Evolutionary conservation across 2,888 invertebrate genomes (phyloP).

Genomic region (Andrena bicolor): DNA sequence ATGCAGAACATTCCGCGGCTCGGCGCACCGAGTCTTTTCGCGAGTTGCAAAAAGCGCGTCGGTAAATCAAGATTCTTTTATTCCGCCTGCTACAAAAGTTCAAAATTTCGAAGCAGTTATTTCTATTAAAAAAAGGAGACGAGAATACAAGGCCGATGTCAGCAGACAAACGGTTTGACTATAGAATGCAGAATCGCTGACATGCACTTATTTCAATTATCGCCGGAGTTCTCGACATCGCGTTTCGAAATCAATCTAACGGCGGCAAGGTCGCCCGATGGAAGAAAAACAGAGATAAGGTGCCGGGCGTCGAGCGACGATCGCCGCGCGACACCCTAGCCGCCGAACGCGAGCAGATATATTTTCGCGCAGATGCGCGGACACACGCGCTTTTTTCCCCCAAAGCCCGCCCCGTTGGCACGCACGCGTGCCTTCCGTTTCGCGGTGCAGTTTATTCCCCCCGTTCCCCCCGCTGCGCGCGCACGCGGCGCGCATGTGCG

Average conservation of each 20-base stretch:
- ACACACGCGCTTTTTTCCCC: slow-evolving; percentile 15
- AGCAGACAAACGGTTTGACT: background rate
- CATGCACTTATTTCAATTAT: slow-evolving; percentile 29
- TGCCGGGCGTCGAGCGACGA: background rate
- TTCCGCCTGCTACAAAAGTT: background rate
- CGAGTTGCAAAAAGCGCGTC: background rate
- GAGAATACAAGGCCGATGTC: background rate
- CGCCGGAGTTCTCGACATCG: slow-evolving; percentile 10
- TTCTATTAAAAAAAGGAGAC: background rate
- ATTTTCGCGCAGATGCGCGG: slow-evolving; percentile 38
- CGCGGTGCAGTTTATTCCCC: slow-evolving; percentile 51
- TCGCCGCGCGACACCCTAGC: background rate
- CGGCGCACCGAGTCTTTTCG: slow-evolving; percentile 6
- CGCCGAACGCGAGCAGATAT: slow-evolving; percentile 13
- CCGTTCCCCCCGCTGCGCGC: slow-evolving; percentile 17
- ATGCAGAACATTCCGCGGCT: slow-evolving; percentile 36
- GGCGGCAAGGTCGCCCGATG: slow-evolving; percentile 26
- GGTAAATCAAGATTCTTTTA: slow-evolving; percentile 25
- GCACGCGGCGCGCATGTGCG: slow-evolving; percentile 2
- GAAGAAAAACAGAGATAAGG: slow-evolving; percentile 16
- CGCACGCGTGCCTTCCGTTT: slow-evolving; percentile 69
- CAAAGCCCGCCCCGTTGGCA: slow-evolving; percentile 54
- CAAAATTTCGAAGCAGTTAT: background rate
- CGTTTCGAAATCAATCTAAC: slow-evolving; percentile 35
- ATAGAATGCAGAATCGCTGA: background rate